Base-by-base conservation (phyloP, 2,888 invertebrate genomes). In the Meta bourneti region DNA sequence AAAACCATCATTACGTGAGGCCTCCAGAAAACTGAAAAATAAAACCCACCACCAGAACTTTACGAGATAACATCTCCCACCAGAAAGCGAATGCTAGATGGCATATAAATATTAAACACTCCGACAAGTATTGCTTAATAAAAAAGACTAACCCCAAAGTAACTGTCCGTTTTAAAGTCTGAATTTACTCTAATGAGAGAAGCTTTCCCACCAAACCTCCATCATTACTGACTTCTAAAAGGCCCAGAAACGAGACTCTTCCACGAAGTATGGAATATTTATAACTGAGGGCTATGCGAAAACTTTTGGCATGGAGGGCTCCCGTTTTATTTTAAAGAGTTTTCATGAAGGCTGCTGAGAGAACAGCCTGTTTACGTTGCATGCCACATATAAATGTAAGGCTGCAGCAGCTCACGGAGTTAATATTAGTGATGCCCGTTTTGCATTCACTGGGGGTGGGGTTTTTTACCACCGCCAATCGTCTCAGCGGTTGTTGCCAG, bases 41-140 rank as follows among this genome's bases (percentile, higher is more conserved):
- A 34, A 84, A 84, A 84, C 74, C 84, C 48, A 52, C 72, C 84
- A 75, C 69, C 78, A 69, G n/a, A 85, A 85, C 61, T 77, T 49
- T 85, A 85, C 69, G 69, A 34, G 16, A 85, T 61, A 75, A 85
- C 54, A 54, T 54, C 77, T 13, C 54, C 80, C 82, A n/a, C n/a
- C 20, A 61, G 48, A 83, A 74, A 83, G 34, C 34, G 83, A 86
- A 86, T 78, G 78, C 85, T 48, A 86, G 70, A 84, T 84, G 13
- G 52, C 74, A 79, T 90, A 90, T 90, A 84, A 90, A 90, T 90
- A 90, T 90, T 90, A 90, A 90, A 79, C 72, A 84, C 79, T 78
- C 61, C 48, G 89, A 90, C 89, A 90, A 84, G 72, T 83, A 90
- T 90, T 6, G 83, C 83, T 83, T 61, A 90, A 83, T 90, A 90